phyloP scores from a whole-genome alignment of 1,140 invertebrate genomes.

The Brachionus calyciflorus region DNA sequence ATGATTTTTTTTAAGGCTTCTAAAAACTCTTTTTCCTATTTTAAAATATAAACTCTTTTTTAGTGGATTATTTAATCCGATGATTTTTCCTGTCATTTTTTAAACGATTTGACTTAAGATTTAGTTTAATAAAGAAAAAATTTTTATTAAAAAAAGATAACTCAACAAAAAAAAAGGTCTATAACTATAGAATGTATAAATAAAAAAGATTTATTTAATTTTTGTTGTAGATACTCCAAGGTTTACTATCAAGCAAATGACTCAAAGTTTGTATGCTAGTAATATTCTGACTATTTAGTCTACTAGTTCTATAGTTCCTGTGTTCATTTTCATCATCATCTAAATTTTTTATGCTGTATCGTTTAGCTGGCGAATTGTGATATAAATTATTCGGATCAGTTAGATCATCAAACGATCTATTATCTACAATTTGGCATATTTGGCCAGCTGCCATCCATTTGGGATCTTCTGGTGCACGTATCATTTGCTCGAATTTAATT shows the following conservation, averaged over 20 bases:
- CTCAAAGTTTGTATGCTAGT: background rate
- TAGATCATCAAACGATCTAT: constrained; percentile 32
- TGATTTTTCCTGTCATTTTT: too few species aligned
- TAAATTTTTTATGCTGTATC: background rate
- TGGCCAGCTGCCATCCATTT: constrained; percentile 25
- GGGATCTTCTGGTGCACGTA: background rate
- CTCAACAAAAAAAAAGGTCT: too few species aligned
- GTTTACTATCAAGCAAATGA: background rate
- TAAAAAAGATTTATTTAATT: background rate
- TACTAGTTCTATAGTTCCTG: background rate
- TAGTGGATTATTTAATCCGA: too few species aligned
- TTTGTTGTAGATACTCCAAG: background rate
- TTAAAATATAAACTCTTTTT: too few species aligned
- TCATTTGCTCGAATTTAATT: constrained; percentile 31
- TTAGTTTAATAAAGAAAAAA: too few species aligned
- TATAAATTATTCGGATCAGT: background rate
- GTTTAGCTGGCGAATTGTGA: background rate
- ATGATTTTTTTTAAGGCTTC: too few species aligned
- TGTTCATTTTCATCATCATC: background rate
- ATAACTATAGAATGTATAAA: background rate
- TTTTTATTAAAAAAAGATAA: too few species aligned
- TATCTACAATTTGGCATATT: constrained; percentile 39
- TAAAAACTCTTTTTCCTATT: too few species aligned
- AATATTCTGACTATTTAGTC: background rate
- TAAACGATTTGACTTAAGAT: too few species aligned